These are phyloP conservation scores for Athalia rosae DNA, from an alignment of 2,888 invertebrate genomes.

Conservation along the genomic window DNA sequence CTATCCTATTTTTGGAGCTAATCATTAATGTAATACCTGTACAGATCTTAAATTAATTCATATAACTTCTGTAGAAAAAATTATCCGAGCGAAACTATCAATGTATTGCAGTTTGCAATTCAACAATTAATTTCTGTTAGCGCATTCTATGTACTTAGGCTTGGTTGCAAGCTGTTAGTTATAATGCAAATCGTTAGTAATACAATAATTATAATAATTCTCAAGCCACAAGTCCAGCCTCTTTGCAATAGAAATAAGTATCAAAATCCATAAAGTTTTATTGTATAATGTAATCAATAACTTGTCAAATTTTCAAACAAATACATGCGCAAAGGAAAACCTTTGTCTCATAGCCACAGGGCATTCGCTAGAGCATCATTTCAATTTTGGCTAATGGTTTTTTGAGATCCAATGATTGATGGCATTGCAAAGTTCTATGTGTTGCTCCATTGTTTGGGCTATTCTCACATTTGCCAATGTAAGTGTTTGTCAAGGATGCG, in stretches of 20 bases:
- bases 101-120: constrained; percentile 15
- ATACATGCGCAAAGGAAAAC: neutral
- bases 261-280: no score
- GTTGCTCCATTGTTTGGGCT: neutral
- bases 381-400: constrained; percentile 66
- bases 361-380: constrained; percentile 59
- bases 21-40: constrained; percentile 4
- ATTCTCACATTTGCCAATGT: neutral
- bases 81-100: constrained; percentile 10
- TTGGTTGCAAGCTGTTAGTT: constrained; percentile 54
- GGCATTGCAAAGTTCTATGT: neutral
- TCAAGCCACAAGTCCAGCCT: constrained; percentile 5
- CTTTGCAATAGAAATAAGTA: constrained; percentile 28
- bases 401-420: neutral
- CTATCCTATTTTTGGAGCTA: constrained; percentile 24
- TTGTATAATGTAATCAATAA: neutral
- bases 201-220: constrained; percentile 57
- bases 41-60: constrained; percentile 1
- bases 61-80: constrained; percentile 31
- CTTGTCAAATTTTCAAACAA: neutral
- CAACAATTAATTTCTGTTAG: constrained; percentile 50
- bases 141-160: constrained; percentile 62
- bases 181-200: constrained; percentile 53
- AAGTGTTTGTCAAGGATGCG: neutral
- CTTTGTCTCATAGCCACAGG: neutral